Evolutionary conservation across 2,888 invertebrate genomes (phyloP).

Genomic region (Mesorhabditis spiculigera): DNA sequence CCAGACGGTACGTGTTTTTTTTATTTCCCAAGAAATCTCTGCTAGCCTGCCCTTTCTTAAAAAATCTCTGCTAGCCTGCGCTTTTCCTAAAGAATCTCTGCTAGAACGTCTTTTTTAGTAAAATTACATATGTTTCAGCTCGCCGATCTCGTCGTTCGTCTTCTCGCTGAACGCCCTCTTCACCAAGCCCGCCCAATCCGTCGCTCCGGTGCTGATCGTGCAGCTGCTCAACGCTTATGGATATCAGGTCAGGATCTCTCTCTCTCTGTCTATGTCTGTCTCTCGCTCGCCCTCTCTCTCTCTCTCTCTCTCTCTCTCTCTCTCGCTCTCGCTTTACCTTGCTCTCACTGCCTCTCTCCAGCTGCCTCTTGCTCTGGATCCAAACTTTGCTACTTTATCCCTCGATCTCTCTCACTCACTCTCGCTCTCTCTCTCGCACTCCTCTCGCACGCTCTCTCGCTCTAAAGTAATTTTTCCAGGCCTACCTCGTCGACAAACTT

Average conservation of each 20-base stretch:
- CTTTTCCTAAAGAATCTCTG: not conserved
- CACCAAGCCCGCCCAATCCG: conserved; percentile 54
- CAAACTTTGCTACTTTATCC: no score
- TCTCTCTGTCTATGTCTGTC: no score
- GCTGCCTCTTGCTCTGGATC: no score
- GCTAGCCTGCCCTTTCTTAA: not conserved
- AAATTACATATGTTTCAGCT: not conserved
- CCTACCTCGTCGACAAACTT: conserved; percentile 26
- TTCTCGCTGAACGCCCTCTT: conserved; percentile 57
- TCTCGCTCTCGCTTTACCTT: no score
- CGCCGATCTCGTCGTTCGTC: conserved; percentile 50
- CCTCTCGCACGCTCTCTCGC: no score
- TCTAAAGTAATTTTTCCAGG: conserved; percentile 18
- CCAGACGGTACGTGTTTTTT: conserved; percentile 14
- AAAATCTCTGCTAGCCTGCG: no score
- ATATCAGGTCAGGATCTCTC: conserved; percentile 33
- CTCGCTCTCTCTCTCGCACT: no score
- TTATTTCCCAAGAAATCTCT: not conserved
- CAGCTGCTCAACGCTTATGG: conserved; percentile 42
- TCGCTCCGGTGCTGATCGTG: conserved; percentile 52
- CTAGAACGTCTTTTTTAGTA: not conserved
- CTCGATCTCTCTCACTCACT: no score
- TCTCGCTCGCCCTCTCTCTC: no score
- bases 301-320: no score
- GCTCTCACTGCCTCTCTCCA: no score